Evolutionary conservation across 1,140 invertebrate genomes (phyloP).

Genomic region (Apis florea): DNA sequence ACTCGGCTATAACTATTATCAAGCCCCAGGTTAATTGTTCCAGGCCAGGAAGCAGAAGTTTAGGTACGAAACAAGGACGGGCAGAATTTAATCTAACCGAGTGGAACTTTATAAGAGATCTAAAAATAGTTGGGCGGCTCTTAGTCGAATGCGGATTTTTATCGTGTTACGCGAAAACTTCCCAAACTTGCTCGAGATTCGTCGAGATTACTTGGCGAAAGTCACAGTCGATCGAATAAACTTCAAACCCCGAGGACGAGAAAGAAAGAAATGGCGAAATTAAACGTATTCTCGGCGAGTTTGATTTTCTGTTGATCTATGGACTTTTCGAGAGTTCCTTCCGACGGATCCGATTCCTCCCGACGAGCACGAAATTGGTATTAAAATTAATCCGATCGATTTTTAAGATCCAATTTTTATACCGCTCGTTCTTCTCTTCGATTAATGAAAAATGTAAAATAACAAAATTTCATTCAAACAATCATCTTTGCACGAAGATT

Average conservation of each 20-base stretch:
- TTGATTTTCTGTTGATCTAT: neutral
- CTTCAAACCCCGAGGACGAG: neutral
- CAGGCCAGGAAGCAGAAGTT: neutral
- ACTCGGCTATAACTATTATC: too few relatives aligned
- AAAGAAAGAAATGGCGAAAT: neutral
- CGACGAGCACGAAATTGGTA: too few relatives aligned
- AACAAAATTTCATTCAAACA: too few relatives aligned
- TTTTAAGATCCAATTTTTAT: too few relatives aligned
- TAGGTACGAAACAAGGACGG: neutral
- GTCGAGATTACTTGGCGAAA: conserved; percentile 14
- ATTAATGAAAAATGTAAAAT: too few relatives aligned
- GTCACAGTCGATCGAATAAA: conserved; percentile 12
- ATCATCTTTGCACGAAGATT: too few relatives aligned
- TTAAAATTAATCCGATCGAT: too few relatives aligned
- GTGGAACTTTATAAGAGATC: neutral
- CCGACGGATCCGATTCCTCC: too few relatives aligned
- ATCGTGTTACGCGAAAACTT: neutral
- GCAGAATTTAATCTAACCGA: neutral
- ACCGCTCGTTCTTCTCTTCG: too few relatives aligned
- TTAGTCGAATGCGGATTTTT: neutral
- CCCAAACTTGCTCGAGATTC: neutral
- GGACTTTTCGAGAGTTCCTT: neutral
- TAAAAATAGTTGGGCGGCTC: too few relatives aligned
- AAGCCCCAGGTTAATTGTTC: neutral
- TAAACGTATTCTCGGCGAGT: neutral